phyloP scores from a whole-genome alignment of 2,113 vertebrate genomes.

The Syrmaticus mikado region DNA sequence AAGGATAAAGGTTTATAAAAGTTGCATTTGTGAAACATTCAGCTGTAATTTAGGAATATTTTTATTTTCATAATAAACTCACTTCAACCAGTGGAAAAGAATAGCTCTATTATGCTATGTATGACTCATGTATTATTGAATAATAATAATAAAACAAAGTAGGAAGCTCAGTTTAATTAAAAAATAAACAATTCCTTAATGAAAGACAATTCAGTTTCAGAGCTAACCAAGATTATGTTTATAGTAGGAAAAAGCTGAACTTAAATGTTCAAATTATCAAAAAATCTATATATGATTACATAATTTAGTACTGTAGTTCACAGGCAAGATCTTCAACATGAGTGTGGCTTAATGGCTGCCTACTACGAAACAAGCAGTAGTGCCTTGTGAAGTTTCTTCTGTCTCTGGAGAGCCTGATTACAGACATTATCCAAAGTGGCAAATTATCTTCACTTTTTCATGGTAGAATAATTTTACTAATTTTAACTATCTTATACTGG shows the following conservation, averaged over 20 bases:
- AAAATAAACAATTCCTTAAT: neutral
- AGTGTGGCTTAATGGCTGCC: neutral
- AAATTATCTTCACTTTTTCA: neutral
- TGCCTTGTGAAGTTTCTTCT: neutral
- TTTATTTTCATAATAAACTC: slow-evolving; percentile 12
- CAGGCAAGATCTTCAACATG: neutral
- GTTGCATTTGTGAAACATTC: slow-evolving; percentile 54
- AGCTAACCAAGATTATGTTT: neutral
- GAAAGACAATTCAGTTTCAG: neutral
- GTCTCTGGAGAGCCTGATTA: neutral
- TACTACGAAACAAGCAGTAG: neutral
- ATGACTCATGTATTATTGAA: slow-evolving; percentile 31
- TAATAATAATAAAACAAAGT: neutral
- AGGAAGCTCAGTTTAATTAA: neutral
- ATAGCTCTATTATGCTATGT: neutral
- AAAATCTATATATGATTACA: neutral
- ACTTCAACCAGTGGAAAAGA: neutral
- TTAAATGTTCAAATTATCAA: neutral
- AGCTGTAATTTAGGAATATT: slow-evolving; percentile 1
- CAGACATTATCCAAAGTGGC: neutral
- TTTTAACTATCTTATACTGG: neutral
- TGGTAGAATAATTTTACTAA: neutral
- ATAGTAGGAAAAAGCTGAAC: neutral
- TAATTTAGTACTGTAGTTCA: neutral
- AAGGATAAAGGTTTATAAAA: slow-evolving; percentile 69